phyloP scores from a whole-genome alignment of 2,113 vertebrate species.

The Agapornis roseicollis region DNA sequence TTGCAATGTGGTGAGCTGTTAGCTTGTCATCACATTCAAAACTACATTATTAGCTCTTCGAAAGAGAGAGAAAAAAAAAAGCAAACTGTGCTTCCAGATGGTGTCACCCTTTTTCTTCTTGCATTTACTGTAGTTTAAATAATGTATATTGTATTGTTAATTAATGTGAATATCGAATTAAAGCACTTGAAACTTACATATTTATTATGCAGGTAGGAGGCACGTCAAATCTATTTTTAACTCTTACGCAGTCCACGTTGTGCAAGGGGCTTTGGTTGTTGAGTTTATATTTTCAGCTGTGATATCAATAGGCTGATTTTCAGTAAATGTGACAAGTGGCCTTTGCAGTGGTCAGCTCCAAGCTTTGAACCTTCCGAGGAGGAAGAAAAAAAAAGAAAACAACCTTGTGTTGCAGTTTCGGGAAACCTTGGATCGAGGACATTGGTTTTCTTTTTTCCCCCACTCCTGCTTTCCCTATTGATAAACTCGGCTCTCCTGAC shows the following conservation, averaged over 20 bases:
- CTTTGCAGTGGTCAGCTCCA: conserved; percentile 81
- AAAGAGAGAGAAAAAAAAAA: conserved; percentile 62
- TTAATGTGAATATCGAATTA: conserved; percentile 87
- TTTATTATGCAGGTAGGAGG: conserved; percentile 87
- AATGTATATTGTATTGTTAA: conserved; percentile 88
- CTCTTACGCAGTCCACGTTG: conserved; percentile 73
- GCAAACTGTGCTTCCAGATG: conserved; percentile 78
- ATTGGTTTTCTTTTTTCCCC: conserved; percentile 25
- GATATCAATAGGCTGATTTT: conserved; percentile 80
- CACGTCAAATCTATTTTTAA: conserved; percentile 84
- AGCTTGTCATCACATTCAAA: conserved; percentile 75
- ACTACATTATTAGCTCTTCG: conserved; percentile 68
- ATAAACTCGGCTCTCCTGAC: conserved; percentile 77
- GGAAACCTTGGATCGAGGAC: conserved; percentile 76
- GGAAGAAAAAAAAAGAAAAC: conserved; percentile 54
- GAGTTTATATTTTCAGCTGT: conserved; percentile 77
- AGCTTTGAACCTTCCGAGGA: conserved; percentile 78
- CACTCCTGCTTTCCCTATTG: conserved; percentile 74
- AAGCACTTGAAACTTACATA: conserved; percentile 82
- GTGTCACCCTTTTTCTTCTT: conserved; percentile 78
- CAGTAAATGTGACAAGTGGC: conserved; percentile 81
- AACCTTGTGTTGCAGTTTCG: conserved; percentile 70
- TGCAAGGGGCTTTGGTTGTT: conserved; percentile 73
- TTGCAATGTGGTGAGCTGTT: conserved; percentile 66
- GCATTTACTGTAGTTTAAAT: conserved; percentile 81